Evolutionary conservation across 2,888 invertebrate genomes (phyloP), one percentile per base, ranked within the genome.

Genomic region (Campoplex nolae): DNA sequence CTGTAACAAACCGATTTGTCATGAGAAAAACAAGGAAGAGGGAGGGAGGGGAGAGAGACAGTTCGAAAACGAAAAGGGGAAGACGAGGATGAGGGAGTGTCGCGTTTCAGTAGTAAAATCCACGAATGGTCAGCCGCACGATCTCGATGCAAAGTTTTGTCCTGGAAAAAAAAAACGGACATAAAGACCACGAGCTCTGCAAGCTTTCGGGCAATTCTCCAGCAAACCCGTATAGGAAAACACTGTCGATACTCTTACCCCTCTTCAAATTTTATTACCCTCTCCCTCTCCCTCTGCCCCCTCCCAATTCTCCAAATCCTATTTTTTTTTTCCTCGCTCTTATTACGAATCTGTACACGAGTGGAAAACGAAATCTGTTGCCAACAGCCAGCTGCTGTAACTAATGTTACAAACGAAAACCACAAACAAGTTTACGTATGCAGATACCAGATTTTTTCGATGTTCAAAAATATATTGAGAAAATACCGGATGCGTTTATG

Each of bases 31-130:
- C 8, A 18, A n/a, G 1, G 28, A 67, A 32, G 23, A 23, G 23
- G 0, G 23, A 23, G 23, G 0, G 23, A 23, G 0, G 23, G 0
- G 23, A 45, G 77, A 54, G 58, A 68, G 48, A 45, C 48, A 9
- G 42, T 28, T 23, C 4, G 65, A 58, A 32, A n/a, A 42, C 38
- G 54, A 65, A 28, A 23, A n/a, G 23, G 48, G 35, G 23, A 62
- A n/a, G 73, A 77, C 13, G 16, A 56, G 62, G 11, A 83, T 23
- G 42, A 45, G 28, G 23, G 38, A 48, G 65, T 68, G 45, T 73
- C 67, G 51, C 58, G 54, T 75, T 79, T 71, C 83, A 83, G 86
- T 86, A 86, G 86, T 86, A 79, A 83, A 86, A 86, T 83, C 74
- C 58, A 51, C 79, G 58, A 83, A 83, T 70, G 86, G 79, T 86